Base-by-base conservation (phyloP, 2,888 invertebrate species). In the Hoplodrina ambigua region DNA sequence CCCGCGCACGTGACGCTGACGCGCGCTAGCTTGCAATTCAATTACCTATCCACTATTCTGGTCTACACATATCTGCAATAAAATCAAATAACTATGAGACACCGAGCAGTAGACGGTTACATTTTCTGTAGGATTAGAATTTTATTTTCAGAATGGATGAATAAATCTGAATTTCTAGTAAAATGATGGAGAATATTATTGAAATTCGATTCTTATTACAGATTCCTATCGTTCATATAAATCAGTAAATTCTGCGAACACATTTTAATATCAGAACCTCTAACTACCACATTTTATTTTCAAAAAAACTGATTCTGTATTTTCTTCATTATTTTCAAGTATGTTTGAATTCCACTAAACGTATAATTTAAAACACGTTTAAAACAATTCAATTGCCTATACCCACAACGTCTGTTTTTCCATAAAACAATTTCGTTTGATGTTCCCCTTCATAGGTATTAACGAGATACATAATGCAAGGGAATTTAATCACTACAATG, bases 1-100 rank as follows among this genome's bases (percentile, higher is more conserved):
- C 83, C 78, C 78, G 68, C 69, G 88, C 90, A 91, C 92, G 92
- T 91, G 92, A 89, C 85, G 88, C 87, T 87, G 80, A 81, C 87
- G 86, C 86, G 88, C 88, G 88, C 83, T 68, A 67, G 91, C 91
- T 86, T 83, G 89, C 91, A 92, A 94, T 94, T 94, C 93, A 94
- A 94, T 94, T 94, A 94, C 88, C 87, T 84, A 86, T 88, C 85
- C 87, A 87, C 85, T 87, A 86, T 85, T 86, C 85, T 84, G 85
- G 83, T 82, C 85, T 85, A 82, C 84, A 87, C 85, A 88, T 85
- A 87, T 86, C 85, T 83, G 82, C 83, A 85, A 83, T 85, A 86
- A 85, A 90, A 91, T 90, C 89, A 88, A 89, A 91, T 90, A 89
- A 87, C 84, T 80, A 83, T 84, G 84, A 85, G 83, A 82, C 84